Conservation (phyloP, 2,888 invertebrate species). For the Caradrina kadenii region DNA sequence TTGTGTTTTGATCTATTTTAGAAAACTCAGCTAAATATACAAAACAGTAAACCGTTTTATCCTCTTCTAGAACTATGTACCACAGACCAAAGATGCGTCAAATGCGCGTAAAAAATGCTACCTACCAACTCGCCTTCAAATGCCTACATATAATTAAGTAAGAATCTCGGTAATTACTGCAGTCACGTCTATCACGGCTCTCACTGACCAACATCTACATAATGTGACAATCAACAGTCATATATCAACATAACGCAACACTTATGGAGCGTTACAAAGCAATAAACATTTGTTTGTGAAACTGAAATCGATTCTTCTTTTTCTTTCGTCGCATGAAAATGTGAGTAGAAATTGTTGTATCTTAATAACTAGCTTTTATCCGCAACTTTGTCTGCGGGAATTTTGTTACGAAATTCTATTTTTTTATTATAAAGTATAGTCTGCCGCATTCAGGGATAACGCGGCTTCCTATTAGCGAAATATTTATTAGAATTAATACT, state of each 20-base stretch:
- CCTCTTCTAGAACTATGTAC: conserved; percentile 7
- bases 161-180: conserved; percentile 66
- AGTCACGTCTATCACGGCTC: conserved; percentile 64
- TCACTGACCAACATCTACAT: conserved; percentile 69
- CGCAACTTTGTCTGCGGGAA: no score
- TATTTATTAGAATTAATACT: no score
- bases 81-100: conserved; percentile 4
- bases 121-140: conserved; percentile 56
- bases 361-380: conserved; percentile 5
- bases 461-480: no score
- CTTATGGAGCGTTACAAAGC: conserved; percentile 66
- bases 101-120: conserved; percentile 6
- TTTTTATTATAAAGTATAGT: no score
- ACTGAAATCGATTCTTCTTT: conserved; percentile 51
- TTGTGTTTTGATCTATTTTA: no score
- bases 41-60: background rate
- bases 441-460: no score
- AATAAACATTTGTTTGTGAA: conserved; percentile 50
- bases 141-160: conserved; percentile 59
- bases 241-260: conserved; percentile 63
- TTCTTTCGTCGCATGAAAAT: conserved; percentile 43
- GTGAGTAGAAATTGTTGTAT: conserved; percentile 53
- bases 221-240: conserved; percentile 67
- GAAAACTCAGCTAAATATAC: no score
- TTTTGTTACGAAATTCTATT: no score